Conservation (phyloP, 2,888 invertebrate genomes). For the Pecten maximus region DNA sequence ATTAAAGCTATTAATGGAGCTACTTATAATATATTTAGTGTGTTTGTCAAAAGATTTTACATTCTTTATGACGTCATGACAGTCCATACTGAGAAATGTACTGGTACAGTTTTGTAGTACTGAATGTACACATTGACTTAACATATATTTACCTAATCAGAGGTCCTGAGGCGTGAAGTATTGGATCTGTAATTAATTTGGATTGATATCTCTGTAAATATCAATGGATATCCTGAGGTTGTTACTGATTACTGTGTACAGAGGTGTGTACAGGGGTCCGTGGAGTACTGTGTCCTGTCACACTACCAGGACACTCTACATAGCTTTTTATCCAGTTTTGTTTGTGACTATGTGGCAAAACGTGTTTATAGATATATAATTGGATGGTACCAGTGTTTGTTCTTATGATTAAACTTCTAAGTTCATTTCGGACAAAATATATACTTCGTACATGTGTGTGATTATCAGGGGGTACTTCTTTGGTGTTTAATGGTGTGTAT, state of each 20-base stretch:
- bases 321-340: neutral
- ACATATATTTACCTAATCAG: neutral
- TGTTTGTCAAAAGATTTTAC: neutral
- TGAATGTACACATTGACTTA: neutral
- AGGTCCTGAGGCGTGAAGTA: neutral
- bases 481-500: neutral
- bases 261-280: neutral
- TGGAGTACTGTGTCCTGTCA: neutral
- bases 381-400: neutral
- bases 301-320: neutral
- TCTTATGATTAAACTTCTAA: neutral
- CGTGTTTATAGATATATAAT: slow-evolving; percentile 13
- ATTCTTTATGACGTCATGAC: neutral
- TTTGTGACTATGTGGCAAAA: slow-evolving; percentile 29
- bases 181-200: slow-evolving; percentile 4
- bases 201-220: slow-evolving; percentile 24
- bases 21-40: neutral
- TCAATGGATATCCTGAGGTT: neutral
- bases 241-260: neutral
- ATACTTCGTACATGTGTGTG: neutral
- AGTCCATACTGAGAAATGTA: neutral
- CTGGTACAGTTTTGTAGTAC: neutral
- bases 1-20: neutral
- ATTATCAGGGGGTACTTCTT: neutral
- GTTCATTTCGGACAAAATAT: neutral